Conservation (phyloP, 2,888 invertebrate species). For the Cheilosia variabilis region DNA sequence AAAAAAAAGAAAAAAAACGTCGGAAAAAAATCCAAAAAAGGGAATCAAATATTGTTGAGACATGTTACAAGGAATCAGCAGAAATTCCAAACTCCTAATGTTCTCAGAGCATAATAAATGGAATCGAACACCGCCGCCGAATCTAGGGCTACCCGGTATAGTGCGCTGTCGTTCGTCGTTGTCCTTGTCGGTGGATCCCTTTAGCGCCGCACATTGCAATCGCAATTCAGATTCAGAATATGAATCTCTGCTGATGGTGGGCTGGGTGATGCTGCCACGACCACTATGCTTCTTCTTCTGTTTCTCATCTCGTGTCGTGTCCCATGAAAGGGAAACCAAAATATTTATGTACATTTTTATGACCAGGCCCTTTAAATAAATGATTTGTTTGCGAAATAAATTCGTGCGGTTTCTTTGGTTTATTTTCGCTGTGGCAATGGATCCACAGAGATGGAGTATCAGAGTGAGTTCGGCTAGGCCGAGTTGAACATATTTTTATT, state of each 20-base stretch:
- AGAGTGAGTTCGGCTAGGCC: conserved; percentile 39
- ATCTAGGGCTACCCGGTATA: conserved; percentile 54
- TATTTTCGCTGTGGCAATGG: conserved; percentile 44
- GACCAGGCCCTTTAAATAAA: conserved; percentile 75
- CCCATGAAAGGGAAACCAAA: conserved; percentile 75
- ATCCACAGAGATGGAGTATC: conserved; percentile 15
- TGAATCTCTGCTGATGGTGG: conserved; percentile 64
- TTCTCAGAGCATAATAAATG: conserved; percentile 71
- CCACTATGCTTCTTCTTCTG: conserved; percentile 1
- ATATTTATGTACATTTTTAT: conserved; percentile 76
- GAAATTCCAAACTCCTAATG: conserved; percentile 71
- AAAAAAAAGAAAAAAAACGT: too few relatives aligned
- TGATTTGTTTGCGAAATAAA: conserved; percentile 76
- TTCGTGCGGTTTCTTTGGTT: conserved; percentile 75
- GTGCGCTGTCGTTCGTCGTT: conserved; percentile 9
- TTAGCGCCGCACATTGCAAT: conserved; percentile 39
- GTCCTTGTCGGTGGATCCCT: conserved; percentile 11
- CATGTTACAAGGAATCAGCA: conserved; percentile 74
- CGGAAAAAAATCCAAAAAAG: background rate
- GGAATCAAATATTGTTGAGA: conserved; percentile 70
- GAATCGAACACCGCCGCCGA: conserved; percentile 67
- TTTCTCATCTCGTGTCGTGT: conserved; percentile 61
- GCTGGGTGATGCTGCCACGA: conserved; percentile 44
- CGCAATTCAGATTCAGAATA: conserved; percentile 53
- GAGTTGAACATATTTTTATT: conserved; percentile 36